A percentile compares a stretch with the other conserved stretches of the same genome.
These are phyloP conservation scores for Excalfactoria chinensis DNA, from an alignment of 2,113 vertebrate genomes.

Conservation along the genomic window DNA sequence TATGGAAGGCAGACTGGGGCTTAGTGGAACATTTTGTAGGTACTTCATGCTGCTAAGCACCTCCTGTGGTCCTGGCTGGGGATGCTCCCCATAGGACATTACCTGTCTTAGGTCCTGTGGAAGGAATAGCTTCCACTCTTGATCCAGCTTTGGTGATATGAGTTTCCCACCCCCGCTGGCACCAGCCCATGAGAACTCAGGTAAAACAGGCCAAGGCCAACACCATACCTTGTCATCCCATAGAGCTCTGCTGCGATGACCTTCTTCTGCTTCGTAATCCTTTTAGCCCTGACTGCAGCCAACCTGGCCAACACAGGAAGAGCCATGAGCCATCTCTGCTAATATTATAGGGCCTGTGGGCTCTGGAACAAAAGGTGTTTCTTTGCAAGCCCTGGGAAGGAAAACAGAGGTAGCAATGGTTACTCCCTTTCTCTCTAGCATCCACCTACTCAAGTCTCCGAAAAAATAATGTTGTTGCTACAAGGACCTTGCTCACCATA, in stretches of 20 bases:
- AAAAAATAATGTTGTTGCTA: background rate
- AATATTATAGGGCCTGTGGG: background rate
- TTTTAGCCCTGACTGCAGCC: background rate
- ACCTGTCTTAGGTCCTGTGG: background rate
- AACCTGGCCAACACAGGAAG: background rate
- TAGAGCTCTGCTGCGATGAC: background rate
- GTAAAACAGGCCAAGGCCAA: background rate
- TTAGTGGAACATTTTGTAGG: background rate
- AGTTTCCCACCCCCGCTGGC: background rate
- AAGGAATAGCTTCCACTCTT: background rate
- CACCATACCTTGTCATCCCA: background rate
- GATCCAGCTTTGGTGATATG: background rate
- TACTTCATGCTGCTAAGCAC: background rate
- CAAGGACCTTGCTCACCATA: constrained; percentile 12
- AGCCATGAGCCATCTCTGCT: background rate
- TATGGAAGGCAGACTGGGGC: background rate
- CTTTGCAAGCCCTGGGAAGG: background rate
- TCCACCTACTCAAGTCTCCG: background rate
- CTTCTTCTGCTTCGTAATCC: background rate
- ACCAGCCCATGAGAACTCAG: background rate
- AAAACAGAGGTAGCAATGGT: background rate
- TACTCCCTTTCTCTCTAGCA: background rate
- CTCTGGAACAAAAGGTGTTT: background rate
- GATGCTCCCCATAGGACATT: background rate
- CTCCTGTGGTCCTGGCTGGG: background rate